These are phyloP conservation scores for Lepidurus apus DNA, from an alignment of 1,140 invertebrate species.

Conservation along the genomic window DNA sequence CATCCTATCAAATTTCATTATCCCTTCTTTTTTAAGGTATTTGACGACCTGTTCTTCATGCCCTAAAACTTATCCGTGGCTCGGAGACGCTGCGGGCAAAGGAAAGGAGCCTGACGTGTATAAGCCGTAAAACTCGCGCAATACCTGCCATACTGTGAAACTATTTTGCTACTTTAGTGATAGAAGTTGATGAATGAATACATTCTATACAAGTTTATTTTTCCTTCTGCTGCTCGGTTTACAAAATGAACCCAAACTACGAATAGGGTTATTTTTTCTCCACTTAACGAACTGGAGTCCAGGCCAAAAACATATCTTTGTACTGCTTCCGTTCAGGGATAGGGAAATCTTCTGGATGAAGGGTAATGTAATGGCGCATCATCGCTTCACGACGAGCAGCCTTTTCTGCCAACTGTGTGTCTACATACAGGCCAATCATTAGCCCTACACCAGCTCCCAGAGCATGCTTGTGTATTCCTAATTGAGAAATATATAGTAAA, in stretches of 20 bases:
- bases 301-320: conserved; percentile 3
- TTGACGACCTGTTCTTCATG: conserved; percentile 81
- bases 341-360: conserved; percentile 30
- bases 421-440: not conserved
- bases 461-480: conserved; percentile 22
- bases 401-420: conserved; percentile 2
- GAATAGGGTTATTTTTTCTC: not conserved
- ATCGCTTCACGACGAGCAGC: conserved; percentile 22
- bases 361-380: conserved; percentile 24
- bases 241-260: not conserved
- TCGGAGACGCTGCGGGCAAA: conserved; percentile 75
- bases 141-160: not conserved
- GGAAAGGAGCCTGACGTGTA: conserved; percentile 75
- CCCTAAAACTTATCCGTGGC: conserved; percentile 78
- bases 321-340: not conserved
- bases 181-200: conserved; percentile 23
- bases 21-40: conserved; percentile 53
- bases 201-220: conserved; percentile 26
- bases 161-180: conserved; percentile 9
- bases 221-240: not conserved
- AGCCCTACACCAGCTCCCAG: conserved; percentile 10
- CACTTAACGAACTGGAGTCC: not conserved
- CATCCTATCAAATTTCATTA: not conserved
- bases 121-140: conserved; percentile 49
- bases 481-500: not conserved